Conservation (phyloP, 2,113 vertebrate species). For the Odocoileus virginianus region DNA sequence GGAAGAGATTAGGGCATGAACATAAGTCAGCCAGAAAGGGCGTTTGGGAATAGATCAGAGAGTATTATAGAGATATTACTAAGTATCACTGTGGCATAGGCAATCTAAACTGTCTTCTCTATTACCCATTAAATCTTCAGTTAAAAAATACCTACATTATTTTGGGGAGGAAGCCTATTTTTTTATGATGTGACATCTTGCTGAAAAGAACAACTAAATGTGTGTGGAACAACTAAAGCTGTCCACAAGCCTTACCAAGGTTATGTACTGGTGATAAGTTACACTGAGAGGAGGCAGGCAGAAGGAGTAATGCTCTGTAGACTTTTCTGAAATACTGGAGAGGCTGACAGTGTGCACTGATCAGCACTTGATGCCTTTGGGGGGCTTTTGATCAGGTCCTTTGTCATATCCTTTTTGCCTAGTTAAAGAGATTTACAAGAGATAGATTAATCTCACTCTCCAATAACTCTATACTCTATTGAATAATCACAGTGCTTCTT, state of each 20-base stretch:
- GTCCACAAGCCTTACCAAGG: background rate
- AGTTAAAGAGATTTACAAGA: slow-evolving; percentile 36
- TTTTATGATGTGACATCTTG: background rate
- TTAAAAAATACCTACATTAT: background rate
- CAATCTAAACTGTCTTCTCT: background rate
- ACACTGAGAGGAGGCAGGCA: background rate
- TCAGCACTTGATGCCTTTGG: background rate
- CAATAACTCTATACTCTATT: slow-evolving; percentile 5
- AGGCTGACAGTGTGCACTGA: background rate
- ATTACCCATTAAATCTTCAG: background rate
- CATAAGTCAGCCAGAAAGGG: background rate
- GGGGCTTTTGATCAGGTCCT: background rate
- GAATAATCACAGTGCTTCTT: slow-evolving; percentile 45
- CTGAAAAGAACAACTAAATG: background rate
- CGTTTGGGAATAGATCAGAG: background rate
- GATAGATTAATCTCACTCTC: slow-evolving; percentile 9
- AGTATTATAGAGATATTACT: background rate
- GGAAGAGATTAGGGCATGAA: background rate
- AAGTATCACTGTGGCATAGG: background rate
- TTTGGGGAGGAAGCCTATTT: background rate
- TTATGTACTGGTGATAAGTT: background rate
- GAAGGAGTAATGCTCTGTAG: background rate
- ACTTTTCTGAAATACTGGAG: background rate
- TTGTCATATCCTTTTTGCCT: slow-evolving; percentile 27
- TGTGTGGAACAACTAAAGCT: background rate